phyloP scores from a whole-genome alignment of 2,888 invertebrate genomes.

The Silvanus unidentatus region DNA sequence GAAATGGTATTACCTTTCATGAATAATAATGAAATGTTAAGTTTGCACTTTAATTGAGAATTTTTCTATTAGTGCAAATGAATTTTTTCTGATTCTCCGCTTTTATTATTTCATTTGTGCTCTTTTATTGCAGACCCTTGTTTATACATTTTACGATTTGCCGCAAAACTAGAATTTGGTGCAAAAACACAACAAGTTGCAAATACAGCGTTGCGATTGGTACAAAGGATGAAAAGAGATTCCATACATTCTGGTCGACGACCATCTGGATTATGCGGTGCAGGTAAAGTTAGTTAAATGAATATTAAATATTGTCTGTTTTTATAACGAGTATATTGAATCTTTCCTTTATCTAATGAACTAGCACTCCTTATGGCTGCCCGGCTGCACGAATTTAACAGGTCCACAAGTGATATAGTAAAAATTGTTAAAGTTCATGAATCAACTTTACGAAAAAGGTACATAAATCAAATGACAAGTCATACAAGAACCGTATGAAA shows the following conservation, averaged over 20 bases:
- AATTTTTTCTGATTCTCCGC: too few relatives aligned
- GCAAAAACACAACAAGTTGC: constrained; percentile 92
- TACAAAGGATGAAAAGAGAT: constrained; percentile 96
- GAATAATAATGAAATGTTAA: too few relatives aligned
- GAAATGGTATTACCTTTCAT: too few relatives aligned
- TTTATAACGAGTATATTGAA: too few relatives aligned
- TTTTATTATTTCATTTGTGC: too few relatives aligned
- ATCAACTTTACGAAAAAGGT: constrained; percentile 83
- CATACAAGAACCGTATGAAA: background rate
- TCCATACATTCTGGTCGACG: constrained; percentile 93
- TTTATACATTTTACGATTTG: constrained; percentile 90
- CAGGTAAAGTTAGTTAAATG: constrained; percentile 57
- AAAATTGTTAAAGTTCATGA: constrained; percentile 95
- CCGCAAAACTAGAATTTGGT: constrained; percentile 85
- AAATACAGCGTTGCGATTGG: constrained; percentile 87
- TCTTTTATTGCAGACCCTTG: constrained; percentile 71
- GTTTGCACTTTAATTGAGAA: too few relatives aligned
- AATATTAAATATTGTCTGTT: background rate
- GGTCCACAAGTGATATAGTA: constrained; percentile 81
- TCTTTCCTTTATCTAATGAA: background rate
- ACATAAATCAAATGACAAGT: constrained; percentile 12
- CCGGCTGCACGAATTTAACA: constrained; percentile 84
- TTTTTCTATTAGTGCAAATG: too few relatives aligned
- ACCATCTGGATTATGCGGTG: constrained; percentile 96
- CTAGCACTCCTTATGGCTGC: constrained; percentile 89